Evolutionary conservation across 2,797 vertebrate genomes (phyloP), one percentile per base, ranked within the genome.

Genomic region (Silurus aristotelis): DNA sequence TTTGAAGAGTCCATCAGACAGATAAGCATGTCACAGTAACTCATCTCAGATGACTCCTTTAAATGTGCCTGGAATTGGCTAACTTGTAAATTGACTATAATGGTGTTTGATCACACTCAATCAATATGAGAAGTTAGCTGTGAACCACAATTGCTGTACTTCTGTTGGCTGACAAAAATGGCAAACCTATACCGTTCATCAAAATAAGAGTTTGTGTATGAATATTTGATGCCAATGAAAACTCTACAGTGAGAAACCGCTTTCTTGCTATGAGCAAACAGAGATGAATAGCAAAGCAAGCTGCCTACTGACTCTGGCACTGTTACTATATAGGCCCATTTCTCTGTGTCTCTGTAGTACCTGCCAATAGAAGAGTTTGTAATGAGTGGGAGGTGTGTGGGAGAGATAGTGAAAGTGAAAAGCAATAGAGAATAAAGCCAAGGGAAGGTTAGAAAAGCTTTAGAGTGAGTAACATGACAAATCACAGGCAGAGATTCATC

Each of bases 401-500:
- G 76, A 75, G 76, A 61, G 43, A 80, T 67, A 82, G 78, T 52
- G 79, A 61, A 64, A 73, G 56, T 46, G 19, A 66, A 63, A 66
- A 85, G 58, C 19, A 27, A 66, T 75, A 55, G 56, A 22, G 52
- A 38, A 80, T 43, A 46, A 61, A 38, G 56, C 55, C 46, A n/a
- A n/a, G 68, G 48, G 46, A 83, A 20, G 5, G 78, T 86, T 82
- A 58, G 60, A 80, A 87, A 61, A 52, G 63, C 38, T 58, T 71
- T 63, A 61, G 83, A 46, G 76, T 38, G 27, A 77, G 75, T 43
- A 20, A 43, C 14, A 80, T 48, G 8, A 46, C n/a, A 63, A 25
- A 89, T 93, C 91, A 94, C 90, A 92, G 68, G 60, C 83, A 85
- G 86, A 70, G 82, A 85, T 78, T 64, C 68, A 84, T 75, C 58